Base-by-base conservation (phyloP, 2,113 vertebrate genomes). In the Ceyx melanurus region DNA sequence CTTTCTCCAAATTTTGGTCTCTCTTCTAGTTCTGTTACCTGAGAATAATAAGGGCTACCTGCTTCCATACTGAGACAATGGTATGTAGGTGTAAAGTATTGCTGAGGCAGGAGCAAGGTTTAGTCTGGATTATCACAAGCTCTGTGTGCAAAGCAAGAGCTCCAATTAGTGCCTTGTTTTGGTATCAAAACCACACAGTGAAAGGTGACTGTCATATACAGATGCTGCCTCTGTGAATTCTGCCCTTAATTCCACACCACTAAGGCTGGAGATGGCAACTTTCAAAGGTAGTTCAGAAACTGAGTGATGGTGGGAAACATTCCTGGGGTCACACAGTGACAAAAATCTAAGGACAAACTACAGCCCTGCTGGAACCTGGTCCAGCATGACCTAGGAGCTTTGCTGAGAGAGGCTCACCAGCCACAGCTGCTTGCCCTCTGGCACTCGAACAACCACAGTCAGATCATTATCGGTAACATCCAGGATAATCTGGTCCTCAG, bases 401-500 rank as follows among this genome's bases (percentile, higher is more conserved):
- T 61, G 50, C 5, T 3, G 51, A 19, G n/a, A 17, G 5, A 40
- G 5, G 88, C 98, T 95, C 80, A 99, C 99, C 98, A 99, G 97
- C 99, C 99, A 99, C 91, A 99, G 96, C 15, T 97, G 98, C 57
- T 97, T 99, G 81, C 96, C 98, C 9, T 98, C 96, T 2, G 99
- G 99, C 50, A 99, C 98, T 40, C 98, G 98, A 66, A 99, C 93
- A 1, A 98, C 99, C 94, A 99, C 94, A 2, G 98, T 97, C 83
- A 99, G 95, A 35, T 99, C 98, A 1, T 98, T 98, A 64, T 99
- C 98, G 0, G 98, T 99, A 82, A 99, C 97, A 2, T 99, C 99
- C 95, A 99, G 96, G 68, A 99, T 65, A 31, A 98, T 97, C 61
- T 97, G 98, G 40, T 98, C 98, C 94, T 99, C 99, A 0, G 99